These are phyloP conservation scores for Hystrix cristata DNA, from an alignment of 2,113 vertebrate species.

Conservation along the genomic window DNA sequence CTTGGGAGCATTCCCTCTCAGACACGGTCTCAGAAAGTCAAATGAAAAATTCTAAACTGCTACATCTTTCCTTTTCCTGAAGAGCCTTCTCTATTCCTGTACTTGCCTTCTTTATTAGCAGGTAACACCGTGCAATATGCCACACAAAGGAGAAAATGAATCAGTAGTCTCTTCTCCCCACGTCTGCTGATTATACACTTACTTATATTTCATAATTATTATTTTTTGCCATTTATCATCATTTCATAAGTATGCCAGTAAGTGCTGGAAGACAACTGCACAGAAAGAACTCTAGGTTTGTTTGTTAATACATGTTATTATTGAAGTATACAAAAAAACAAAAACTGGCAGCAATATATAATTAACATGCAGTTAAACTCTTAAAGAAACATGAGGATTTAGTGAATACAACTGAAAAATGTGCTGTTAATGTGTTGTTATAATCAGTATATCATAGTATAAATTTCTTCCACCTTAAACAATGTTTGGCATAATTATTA, in stretches of 20 bases:
- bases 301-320: slow-evolving; percentile 68
- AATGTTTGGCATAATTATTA: slow-evolving; percentile 58
- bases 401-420: slow-evolving; percentile 76
- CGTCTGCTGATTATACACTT: neutral
- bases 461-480: slow-evolving; percentile 70
- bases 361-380: slow-evolving; percentile 86
- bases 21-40: rapidly evolving
- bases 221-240: slow-evolving; percentile 71
- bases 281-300: slow-evolving; percentile 78
- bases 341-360: slow-evolving; percentile 70
- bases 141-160: neutral
- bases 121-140: neutral
- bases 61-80: neutral
- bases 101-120: neutral
- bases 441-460: slow-evolving; percentile 37
- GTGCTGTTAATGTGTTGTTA: slow-evolving; percentile 42
- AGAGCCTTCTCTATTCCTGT: neutral
- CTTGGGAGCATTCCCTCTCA: neutral
- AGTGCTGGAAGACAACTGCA: slow-evolving; percentile 86
- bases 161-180: neutral
- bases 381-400: slow-evolving; percentile 78
- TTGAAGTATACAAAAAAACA: slow-evolving; percentile 68
- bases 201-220: neutral
- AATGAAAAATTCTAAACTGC: neutral
- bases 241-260: slow-evolving; percentile 81